Base-by-base conservation (phyloP, 2,113 vertebrate species). In the Zapornia atra region DNA sequence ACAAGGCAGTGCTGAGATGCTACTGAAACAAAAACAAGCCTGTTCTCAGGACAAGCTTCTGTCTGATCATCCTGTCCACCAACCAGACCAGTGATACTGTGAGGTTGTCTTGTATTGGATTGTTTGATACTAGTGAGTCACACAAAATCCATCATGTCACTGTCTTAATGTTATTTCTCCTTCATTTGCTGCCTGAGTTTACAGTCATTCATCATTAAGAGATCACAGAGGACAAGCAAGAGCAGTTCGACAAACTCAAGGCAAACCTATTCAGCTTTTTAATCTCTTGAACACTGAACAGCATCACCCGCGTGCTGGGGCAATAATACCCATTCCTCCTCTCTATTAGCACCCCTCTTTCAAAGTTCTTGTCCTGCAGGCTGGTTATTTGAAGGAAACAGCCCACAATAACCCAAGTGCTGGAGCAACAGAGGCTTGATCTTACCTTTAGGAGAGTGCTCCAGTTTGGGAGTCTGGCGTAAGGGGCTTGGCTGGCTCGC, bases 361-460 rank as follows among this genome's bases (percentile, higher is more conserved):
- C 12, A 26, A 66, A 21, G 15, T 5, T 19, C 25, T 57, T 50
- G 38, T 40, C 33, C 40, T 54, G 31, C 26, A 76, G 60, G 73
- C 33, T 78, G 42, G 20, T 36, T 24, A 38, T 48, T 10, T 78
- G 21, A 84, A 61, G 34, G 54, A 42, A 85, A 53, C 13, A 68
- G 34, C 51, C 33, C 50, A 66, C 10, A 72, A 6, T 6, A 65
- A 69, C 15, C 10, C 16, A 38, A 10, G 22, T 5, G 36, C 53
- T 57, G 29, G 31, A 42, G 53, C 60, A 82, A 33, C 24, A 33
- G 4, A 21, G 38, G 40, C 28, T 12, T 15, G 36, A 28, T 65
- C 95, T 79, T 97, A 98, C 98, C 98, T 98, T 98, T 98, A 83
- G 97, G 98, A 92, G 98, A 98, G 48, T 96, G 92, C n/a, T 98